Conservation (phyloP, 2,888 invertebrate genomes). For the Pyrrhosoma nymphula region DNA sequence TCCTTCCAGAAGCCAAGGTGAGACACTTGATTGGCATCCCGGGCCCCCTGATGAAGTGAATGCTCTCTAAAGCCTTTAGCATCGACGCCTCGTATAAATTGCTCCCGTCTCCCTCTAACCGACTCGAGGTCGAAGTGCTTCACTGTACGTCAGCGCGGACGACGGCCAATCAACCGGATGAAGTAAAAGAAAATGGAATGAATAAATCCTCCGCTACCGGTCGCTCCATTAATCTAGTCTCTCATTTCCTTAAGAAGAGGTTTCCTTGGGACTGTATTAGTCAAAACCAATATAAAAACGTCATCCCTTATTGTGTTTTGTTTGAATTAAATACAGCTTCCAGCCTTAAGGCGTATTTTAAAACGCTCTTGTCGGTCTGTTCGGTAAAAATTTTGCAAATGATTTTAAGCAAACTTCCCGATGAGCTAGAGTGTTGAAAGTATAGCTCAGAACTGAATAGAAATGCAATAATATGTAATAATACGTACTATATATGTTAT, state of each 20-base stretch:
- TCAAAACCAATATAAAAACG: too few relatives aligned
- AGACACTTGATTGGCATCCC: background rate
- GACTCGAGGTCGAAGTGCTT: background rate
- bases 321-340: too few relatives aligned
- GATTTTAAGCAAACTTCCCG: too few relatives aligned
- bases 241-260: background rate
- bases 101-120: background rate
- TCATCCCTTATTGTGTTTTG: too few relatives aligned
- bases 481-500: too few relatives aligned
- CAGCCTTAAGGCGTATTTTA: too few relatives aligned
- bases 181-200: background rate
- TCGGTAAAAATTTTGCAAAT: too few relatives aligned
- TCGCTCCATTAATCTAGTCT: conserved; percentile 41
- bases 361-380: too few relatives aligned
- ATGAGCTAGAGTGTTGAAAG: too few relatives aligned
- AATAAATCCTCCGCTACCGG: background rate
- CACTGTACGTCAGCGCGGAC: background rate
- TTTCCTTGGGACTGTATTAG: too few relatives aligned
- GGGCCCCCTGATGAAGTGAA: background rate
- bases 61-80: background rate
- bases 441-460: too few relatives aligned
- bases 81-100: background rate
- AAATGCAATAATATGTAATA: too few relatives aligned
- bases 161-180: background rate
- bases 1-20: background rate